Conservation (phyloP, 2,113 vertebrate species). For the Boulengeromyrus knoepffleri region DNA sequence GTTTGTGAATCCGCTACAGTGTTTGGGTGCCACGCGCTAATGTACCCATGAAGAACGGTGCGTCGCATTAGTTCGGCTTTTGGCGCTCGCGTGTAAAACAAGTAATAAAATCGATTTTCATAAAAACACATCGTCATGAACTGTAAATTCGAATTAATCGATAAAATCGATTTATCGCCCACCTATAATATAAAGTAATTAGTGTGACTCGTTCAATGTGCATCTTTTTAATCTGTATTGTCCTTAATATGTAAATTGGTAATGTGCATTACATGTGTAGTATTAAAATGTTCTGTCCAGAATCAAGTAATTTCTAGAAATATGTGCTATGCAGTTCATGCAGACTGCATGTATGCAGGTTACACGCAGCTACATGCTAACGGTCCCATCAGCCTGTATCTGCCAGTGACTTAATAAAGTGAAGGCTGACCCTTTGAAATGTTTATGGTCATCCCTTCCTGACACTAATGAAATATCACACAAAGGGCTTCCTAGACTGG, state of each 20-base stretch:
- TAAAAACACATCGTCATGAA: too few relatives aligned
- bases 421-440: neutral
- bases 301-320: neutral
- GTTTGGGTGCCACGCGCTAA: too few relatives aligned
- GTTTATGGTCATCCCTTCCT: neutral
- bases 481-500: neutral
- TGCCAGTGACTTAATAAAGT: neutral
- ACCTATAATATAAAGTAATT: neutral
- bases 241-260: neutral
- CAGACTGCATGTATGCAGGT: neutral
- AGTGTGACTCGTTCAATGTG: neutral
- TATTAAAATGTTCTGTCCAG: neutral
- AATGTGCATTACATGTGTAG: neutral
- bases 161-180: too few relatives aligned
- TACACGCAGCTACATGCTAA: neutral
- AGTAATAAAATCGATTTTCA: too few relatives aligned
- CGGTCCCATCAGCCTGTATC: neutral
- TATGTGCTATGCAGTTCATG: neutral
- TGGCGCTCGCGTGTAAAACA: too few relatives aligned
- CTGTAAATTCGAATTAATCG: too few relatives aligned
- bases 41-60: too few relatives aligned
- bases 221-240: neutral
- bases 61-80: too few relatives aligned
- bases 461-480: neutral
- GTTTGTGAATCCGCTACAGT: too few relatives aligned